Base-by-base conservation (phyloP, 2,797 vertebrate species). In the Gambusia yucatana region DNA sequence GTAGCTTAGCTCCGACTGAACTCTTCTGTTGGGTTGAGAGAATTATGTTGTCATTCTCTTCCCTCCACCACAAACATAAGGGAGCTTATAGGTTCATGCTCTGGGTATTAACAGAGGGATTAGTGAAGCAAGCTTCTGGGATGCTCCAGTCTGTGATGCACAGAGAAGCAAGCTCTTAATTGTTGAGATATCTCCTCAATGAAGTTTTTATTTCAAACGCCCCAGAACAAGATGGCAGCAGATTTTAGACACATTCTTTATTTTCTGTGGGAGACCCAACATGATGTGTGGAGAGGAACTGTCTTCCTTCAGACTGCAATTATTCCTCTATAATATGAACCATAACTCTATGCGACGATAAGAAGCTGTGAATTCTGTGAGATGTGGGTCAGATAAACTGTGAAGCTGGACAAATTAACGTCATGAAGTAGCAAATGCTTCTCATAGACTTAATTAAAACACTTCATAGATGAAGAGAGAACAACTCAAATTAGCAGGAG, bases 81-180 rank as follows among this genome's bases (percentile, higher is more conserved):
- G 84, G 87, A 94, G 91, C 91, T 93, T 92, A 92, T 79, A 83
- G 92, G 92, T 94, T 95, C 92, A 92, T 93, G 92, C 87, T 86
- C 87, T 83, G 88, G 79, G 90, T 94, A 91, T 93, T 93, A 94
- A 91, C 84, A 87, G 87, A 83, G 86, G 92, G 94, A 95, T 95
- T 93, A 94, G 87, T 8, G 30, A 67, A 72, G 77, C 67, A 85
- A 83, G 87, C 86, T 88, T 92, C 83, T 83, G 87, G 79, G 86
- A 89, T 7, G 76, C 86, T 84, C 76, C 72, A 84, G 88, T 82
- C 88, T 48, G 52, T 81, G 72, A 91, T 83, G 91, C 82, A 76
- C 87, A 82, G 67, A 79, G 78, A 47, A 9, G 2, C 76, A 84
- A 82, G 89, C 81, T 89, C 81, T 78, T 81, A 82, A 82, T 88